Evolutionary conservation across 2,797 vertebrate species (phyloP).

Genomic region (Vireo griseus): DNA sequence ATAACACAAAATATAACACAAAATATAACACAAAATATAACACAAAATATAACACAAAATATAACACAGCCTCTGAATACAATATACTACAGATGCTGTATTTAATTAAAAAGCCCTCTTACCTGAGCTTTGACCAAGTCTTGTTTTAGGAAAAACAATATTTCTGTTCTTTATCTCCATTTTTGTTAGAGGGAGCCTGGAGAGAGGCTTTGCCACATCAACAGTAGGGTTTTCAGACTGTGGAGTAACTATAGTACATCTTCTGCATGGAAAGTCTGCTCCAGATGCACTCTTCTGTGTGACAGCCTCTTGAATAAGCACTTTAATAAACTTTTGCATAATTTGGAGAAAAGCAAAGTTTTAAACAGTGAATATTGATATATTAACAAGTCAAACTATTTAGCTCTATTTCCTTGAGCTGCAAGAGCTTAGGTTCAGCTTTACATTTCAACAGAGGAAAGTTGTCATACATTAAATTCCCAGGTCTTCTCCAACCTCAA

Average conservation of each 20-base stretch:
- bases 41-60: too few species aligned
- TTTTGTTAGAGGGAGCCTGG: conserved; percentile 52
- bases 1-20: too few species aligned
- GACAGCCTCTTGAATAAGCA: conserved; percentile 83
- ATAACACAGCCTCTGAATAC: neutral
- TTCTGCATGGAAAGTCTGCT: conserved; percentile 44
- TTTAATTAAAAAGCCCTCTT: neutral
- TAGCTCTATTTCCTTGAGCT: neutral
- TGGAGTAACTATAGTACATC: conserved; percentile 59
- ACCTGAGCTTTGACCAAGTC: conserved; percentile 87
- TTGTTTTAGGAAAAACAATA: conserved; percentile 81
- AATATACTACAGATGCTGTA: neutral
- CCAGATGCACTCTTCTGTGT: conserved; percentile 64
- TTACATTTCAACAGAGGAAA: neutral
- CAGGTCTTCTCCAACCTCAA: neutral
- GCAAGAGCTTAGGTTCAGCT: neutral
- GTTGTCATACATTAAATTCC: neutral
- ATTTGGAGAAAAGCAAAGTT: neutral
- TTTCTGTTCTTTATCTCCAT: conserved; percentile 84
- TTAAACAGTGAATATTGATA: neutral
- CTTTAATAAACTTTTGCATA: conserved; percentile 83
- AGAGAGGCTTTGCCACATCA: conserved; percentile 63
- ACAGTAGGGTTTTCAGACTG: conserved; percentile 73
- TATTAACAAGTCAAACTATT: neutral
- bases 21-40: too few species aligned